These are phyloP conservation scores for Carassius carassius DNA, from an alignment of 2,113 vertebrate genomes.

Conservation along the genomic window DNA sequence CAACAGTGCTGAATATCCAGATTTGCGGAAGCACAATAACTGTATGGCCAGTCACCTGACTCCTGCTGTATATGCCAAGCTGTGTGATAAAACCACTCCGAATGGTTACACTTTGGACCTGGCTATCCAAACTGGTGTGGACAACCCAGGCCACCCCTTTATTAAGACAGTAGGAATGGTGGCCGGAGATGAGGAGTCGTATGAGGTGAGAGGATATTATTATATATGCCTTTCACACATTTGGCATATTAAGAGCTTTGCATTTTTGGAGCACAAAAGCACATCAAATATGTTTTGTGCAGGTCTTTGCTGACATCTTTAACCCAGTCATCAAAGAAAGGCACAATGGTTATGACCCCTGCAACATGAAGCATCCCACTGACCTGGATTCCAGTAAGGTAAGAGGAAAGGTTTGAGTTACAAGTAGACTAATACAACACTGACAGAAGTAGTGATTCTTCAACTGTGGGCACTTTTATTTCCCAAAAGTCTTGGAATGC, in stretches of 20 bases:
- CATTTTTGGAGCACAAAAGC: neutral
- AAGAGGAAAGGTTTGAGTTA: neutral
- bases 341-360: conserved; percentile 93
- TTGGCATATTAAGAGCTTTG: neutral
- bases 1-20: conserved; percentile 91
- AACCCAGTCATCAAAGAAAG: conserved; percentile 91
- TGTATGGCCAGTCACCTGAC: conserved; percentile 95
- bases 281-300: conserved; percentile 26
- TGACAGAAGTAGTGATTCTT: neutral
- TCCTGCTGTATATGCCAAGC: conserved; percentile 87
- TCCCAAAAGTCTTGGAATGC: neutral
- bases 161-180: conserved; percentile 86
- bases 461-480: neutral
- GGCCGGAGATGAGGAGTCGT: conserved; percentile 96
- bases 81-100: conserved; percentile 89
- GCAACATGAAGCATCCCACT: conserved; percentile 88
- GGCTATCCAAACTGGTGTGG: conserved; percentile 97
- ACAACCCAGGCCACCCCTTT: conserved; percentile 97
- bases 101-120: conserved; percentile 91
- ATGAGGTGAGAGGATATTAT: conserved; percentile 82
- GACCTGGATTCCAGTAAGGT: conserved; percentile 93
- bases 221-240: neutral
- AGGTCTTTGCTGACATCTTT: conserved; percentile 92
- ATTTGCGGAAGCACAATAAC: conserved; percentile 98
- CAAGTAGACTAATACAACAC: neutral